Evolutionary conservation across 2,888 invertebrate genomes (phyloP).

Genomic region (Aphidius colemani): DNA sequence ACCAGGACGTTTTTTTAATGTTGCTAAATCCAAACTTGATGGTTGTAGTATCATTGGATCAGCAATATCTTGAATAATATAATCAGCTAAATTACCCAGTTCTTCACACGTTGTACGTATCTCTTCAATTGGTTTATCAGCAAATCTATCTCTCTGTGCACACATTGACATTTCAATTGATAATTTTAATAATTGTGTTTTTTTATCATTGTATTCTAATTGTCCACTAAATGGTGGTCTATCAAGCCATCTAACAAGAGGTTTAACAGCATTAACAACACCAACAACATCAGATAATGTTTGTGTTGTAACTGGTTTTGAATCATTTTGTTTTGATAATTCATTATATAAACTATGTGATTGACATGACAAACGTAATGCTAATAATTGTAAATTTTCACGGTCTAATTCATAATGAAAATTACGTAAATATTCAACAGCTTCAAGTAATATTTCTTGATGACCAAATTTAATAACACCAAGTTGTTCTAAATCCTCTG

Average conservation of each 20-base stretch:
- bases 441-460: conserved; percentile 91
- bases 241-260: conserved; percentile 89
- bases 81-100: conserved; percentile 80
- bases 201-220: conserved; percentile 72
- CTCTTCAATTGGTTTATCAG: conserved; percentile 81
- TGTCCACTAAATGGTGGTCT: conserved; percentile 69
- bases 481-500: conserved; percentile 86
- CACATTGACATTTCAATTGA: conserved; percentile 87
- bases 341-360: conserved; percentile 79
- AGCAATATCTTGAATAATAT: conserved; percentile 81
- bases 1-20: conserved; percentile 80
- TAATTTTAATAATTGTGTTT: conserved; percentile 74
- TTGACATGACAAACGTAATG: conserved; percentile 81
- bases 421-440: conserved; percentile 86
- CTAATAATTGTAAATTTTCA: conserved; percentile 89
- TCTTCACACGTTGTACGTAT: conserved; percentile 75
- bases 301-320: conserved; percentile 74
- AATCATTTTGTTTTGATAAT: conserved; percentile 64
- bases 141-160: conserved; percentile 89
- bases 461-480: conserved; percentile 88
- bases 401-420: conserved; percentile 90
- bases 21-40: conserved; percentile 85
- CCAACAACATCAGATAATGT: conserved; percentile 85
- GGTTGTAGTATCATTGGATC: conserved; percentile 93
- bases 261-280: conserved; percentile 82